Conservation (phyloP, 2,888 invertebrate species). For the Meandrusa payeni region DNA sequence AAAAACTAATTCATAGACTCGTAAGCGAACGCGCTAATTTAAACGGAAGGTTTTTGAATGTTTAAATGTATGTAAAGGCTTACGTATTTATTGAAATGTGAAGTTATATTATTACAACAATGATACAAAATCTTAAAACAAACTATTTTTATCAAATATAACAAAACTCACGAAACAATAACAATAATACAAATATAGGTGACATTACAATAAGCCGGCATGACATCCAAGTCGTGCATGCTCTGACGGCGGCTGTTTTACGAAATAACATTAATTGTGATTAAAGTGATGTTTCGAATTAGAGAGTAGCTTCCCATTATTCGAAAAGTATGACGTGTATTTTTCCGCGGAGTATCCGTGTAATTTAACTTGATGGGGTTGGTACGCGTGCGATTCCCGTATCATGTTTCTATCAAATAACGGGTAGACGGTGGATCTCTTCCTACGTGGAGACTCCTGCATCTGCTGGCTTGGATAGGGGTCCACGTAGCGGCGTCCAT, state of each 20-base stretch:
- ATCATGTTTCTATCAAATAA: conserved; percentile 46
- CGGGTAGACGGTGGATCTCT: conserved; percentile 59
- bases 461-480: conserved; percentile 71
- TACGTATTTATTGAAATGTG: too few species aligned
- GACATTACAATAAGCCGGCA: conserved; percentile 12
- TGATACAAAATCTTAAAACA: conserved; percentile 19
- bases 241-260: background rate
- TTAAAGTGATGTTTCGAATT: conserved; percentile 26
- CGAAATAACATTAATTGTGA: conserved; percentile 10
- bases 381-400: conserved; percentile 41
- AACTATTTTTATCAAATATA: conserved; percentile 16
- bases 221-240: conserved; percentile 1
- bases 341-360: conserved; percentile 62
- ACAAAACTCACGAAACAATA: conserved; percentile 21
- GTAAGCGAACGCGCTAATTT: too few species aligned
- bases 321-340: conserved; percentile 68
- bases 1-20: too few species aligned
- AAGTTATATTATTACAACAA: too few species aligned
- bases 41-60: too few species aligned
- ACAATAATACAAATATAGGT: conserved; percentile 16
- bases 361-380: conserved; percentile 52
- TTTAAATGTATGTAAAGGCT: too few species aligned
- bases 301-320: conserved; percentile 39
- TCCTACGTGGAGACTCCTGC: conserved; percentile 70
- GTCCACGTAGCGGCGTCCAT: conserved; percentile 66